phyloP scores from a whole-genome alignment of 2,888 invertebrate genomes.

The Acheta domesticus region DNA sequence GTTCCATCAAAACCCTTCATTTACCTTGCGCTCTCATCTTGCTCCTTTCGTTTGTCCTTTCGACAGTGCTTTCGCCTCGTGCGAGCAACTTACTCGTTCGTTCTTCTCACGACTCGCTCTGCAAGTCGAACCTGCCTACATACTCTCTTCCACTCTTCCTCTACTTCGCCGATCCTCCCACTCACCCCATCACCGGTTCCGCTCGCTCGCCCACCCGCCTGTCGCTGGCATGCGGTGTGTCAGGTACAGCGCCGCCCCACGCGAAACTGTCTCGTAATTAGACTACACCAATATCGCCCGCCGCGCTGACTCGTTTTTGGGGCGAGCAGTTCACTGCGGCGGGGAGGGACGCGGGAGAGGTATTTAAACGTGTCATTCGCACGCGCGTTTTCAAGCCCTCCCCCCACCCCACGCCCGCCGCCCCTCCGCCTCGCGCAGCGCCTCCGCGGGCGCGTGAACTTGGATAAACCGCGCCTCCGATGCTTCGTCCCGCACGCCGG shows the following conservation, averaged over 20 bases:
- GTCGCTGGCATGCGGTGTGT: background rate
- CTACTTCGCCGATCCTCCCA: too few species aligned
- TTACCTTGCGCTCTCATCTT: too few species aligned
- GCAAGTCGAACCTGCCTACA: too few species aligned
- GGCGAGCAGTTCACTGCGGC: background rate
- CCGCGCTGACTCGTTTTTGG: background rate
- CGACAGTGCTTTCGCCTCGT: too few species aligned
- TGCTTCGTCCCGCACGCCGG: background rate
- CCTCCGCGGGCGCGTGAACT: background rate
- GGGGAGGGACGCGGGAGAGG: background rate
- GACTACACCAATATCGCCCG: background rate
- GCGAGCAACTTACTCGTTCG: too few species aligned
- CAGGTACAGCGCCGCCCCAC: conserved; percentile 5
- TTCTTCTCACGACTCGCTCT: too few species aligned
- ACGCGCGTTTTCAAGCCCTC: background rate
- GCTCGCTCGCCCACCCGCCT: too few species aligned
- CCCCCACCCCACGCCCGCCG: background rate
- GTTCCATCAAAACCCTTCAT: too few species aligned
- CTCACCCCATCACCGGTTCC: too few species aligned
- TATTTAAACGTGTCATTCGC: conserved; percentile 25
- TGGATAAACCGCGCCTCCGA: background rate
- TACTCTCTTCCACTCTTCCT: too few species aligned
- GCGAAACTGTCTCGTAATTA: conserved; percentile 18
- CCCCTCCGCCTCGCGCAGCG: background rate
- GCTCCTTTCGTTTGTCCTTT: too few species aligned